Percentiles rank a stretch among this genome's conserved stretches.
phyloP scores from a whole-genome alignment of 2,888 invertebrate genomes.

The Melanostoma mellinum region DNA sequence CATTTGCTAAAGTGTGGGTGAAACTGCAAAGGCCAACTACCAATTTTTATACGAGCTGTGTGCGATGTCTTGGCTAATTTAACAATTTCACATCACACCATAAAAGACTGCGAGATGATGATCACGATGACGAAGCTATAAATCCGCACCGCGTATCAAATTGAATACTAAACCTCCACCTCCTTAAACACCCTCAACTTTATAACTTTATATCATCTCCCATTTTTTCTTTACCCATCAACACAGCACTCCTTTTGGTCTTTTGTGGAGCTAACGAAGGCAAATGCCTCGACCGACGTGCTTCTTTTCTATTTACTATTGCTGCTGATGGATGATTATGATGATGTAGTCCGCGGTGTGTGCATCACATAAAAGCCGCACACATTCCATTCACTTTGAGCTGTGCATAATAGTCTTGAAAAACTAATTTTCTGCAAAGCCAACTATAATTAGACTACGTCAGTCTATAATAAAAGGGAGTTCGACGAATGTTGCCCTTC shows the following conservation, averaged over 20 bases:
- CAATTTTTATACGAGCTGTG: constrained; percentile 47
- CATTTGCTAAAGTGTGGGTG: background rate
- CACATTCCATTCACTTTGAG: constrained; percentile 58
- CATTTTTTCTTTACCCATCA: constrained; percentile 1
- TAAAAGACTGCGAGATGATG: constrained; percentile 66
- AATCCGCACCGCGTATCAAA: constrained; percentile 69
- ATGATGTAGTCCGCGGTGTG: constrained; percentile 47
- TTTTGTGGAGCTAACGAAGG: constrained; percentile 14
- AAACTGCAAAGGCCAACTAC: constrained; percentile 55
- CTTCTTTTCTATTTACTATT: background rate
- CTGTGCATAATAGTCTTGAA: constrained; percentile 22
- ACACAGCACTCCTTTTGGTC: constrained; percentile 40
- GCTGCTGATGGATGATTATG: constrained; percentile 22
- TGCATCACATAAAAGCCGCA: constrained; percentile 55
- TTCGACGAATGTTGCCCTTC: background rate
- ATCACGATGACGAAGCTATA: constrained; percentile 69
- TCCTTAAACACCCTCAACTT: constrained; percentile 11
- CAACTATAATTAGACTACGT: constrained; percentile 60
- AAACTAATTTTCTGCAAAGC: constrained; percentile 59
- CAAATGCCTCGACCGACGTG: constrained; percentile 23
- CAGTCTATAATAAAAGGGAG: constrained; percentile 10
- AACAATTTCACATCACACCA: constrained; percentile 71
- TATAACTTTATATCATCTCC: background rate
- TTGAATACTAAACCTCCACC: constrained; percentile 59
- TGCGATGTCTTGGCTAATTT: constrained; percentile 71